These are phyloP conservation scores for Holothuria scabra DNA, from an alignment of 53 echinoderm and acorn worm species.

Conservation along the genomic window DNA sequence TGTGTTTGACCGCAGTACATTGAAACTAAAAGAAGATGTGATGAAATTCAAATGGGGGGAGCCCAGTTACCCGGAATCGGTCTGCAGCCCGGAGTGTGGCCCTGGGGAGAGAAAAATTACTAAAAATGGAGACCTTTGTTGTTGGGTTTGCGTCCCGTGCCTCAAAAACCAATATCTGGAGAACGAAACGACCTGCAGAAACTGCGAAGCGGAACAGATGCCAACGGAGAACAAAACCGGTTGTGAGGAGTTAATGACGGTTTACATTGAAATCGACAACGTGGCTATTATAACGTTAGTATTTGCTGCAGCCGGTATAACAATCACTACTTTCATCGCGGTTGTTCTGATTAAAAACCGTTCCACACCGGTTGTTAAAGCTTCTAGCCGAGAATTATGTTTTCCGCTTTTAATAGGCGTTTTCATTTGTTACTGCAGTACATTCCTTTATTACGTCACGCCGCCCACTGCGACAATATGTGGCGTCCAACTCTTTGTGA, in stretches of 20 bases:
- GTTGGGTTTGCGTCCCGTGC: conserved; percentile 83
- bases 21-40: conserved; percentile 48
- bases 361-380: conserved; percentile 96
- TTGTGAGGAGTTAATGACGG: conserved; percentile 63
- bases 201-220: conserved; percentile 57
- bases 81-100: conserved; percentile 68
- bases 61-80: conserved; percentile 67
- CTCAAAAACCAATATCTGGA: conserved; percentile 60
- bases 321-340: conserved; percentile 70
- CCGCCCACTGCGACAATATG: conserved; percentile 65
- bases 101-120: conserved; percentile 70
- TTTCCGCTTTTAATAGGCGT: conserved; percentile 78
- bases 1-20: conserved; percentile 52
- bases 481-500: conserved; percentile 78
- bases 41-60: conserved; percentile 52
- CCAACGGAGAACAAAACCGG: conserved; percentile 68
- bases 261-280: conserved; percentile 63
- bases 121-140: conserved; percentile 73
- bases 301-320: conserved; percentile 71
- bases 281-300: conserved; percentile 70
- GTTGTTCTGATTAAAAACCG: conserved; percentile 73
- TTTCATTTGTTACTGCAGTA: conserved; percentile 79
- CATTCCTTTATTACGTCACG: conserved; percentile 62
- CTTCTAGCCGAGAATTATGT: conserved; percentile 91
- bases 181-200: conserved; percentile 63